These are phyloP conservation scores for Apoderus coryli DNA, from an alignment of 2,888 invertebrate species.

Conservation along the genomic window DNA sequence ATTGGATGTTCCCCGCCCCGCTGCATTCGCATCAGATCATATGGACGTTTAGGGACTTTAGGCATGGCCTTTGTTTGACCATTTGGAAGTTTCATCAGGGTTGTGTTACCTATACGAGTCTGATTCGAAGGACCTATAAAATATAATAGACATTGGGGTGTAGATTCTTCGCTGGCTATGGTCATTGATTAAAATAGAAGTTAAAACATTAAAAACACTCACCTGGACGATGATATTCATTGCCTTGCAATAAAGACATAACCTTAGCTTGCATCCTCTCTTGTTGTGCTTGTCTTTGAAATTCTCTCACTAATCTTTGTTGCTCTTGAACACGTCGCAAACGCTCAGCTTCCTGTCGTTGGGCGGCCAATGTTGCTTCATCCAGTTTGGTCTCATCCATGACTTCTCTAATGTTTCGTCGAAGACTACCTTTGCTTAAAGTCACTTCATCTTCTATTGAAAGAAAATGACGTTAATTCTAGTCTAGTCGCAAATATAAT, in stretches of 20 bases:
- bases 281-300: conserved; percentile 64
- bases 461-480: too few species aligned
- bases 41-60: conserved; percentile 26
- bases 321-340: conserved; percentile 73
- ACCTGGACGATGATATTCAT: conserved; percentile 31
- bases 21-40: conserved; percentile 30
- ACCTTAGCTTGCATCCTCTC: conserved; percentile 58
- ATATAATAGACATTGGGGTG: too few species aligned
- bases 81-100: conserved; percentile 33
- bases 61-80: conserved; percentile 34
- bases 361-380: conserved; percentile 81
- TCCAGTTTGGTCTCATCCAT: conserved; percentile 88
- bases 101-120: conserved; percentile 31
- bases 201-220: conserved; percentile 4
- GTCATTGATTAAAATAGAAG: neutral
- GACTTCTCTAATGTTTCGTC: conserved; percentile 83
- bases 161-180: too few species aligned
- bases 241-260: conserved; percentile 57
- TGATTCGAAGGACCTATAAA: conserved; percentile 25
- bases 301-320: conserved; percentile 67
- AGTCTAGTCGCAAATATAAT: too few species aligned
- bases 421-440: conserved; percentile 35
- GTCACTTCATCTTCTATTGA: conserved; percentile 24
- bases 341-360: conserved; percentile 83
- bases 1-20: conserved; percentile 20